Percentiles rank a stretch among this genome's conserved stretches.
Evolutionary conservation across 2,888 invertebrate genomes (phyloP).

Genomic region (Cosmorhoe ocellata): DNA sequence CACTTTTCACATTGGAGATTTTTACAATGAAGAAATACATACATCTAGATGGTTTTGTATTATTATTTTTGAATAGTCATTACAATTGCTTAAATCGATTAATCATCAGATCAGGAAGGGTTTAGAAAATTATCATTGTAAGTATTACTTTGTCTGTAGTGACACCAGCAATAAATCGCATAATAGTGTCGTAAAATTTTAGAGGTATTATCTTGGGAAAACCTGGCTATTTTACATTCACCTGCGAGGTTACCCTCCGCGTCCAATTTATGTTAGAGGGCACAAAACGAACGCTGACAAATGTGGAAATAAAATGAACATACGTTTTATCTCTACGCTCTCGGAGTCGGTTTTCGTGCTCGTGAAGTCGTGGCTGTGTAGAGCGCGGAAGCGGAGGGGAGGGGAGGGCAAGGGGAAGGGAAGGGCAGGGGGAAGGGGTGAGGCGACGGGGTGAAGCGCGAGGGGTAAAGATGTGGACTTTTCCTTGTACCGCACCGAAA

Average conservation of each 20-base stretch:
- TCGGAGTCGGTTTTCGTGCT: slow-evolving; percentile 67
- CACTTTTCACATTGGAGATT: too few relatives aligned
- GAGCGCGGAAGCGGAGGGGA: slow-evolving; percentile 30
- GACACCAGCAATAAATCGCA: slow-evolving; percentile 79
- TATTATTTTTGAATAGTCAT: too few relatives aligned
- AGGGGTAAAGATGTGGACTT: slow-evolving; percentile 39
- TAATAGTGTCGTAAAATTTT: slow-evolving; percentile 81
- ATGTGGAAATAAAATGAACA: slow-evolving; percentile 82
- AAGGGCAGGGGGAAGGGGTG: slow-evolving; percentile 35
- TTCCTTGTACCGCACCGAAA: slow-evolving; percentile 38
- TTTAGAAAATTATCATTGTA: slow-evolving; percentile 62
- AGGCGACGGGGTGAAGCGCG: slow-evolving; percentile 30
- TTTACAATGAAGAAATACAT: too few relatives aligned
- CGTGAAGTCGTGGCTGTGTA: slow-evolving; percentile 46
- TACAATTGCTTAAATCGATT: too few relatives aligned
- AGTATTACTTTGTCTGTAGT: slow-evolving; percentile 70
- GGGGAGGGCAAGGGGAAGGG: slow-evolving; percentile 31
- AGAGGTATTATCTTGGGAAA: slow-evolving; percentile 80
- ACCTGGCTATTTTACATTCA: slow-evolving; percentile 81
- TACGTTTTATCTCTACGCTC: slow-evolving; percentile 78
- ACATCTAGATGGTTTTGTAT: too few relatives aligned
- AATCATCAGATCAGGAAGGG: too few relatives aligned
- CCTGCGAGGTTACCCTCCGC: slow-evolving; percentile 80
- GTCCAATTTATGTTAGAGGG: slow-evolving; percentile 83
- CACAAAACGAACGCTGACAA: slow-evolving; percentile 82